Base-by-base conservation (phyloP, 2,113 vertebrate genomes). In the Mandrillus leucophaeus region DNA sequence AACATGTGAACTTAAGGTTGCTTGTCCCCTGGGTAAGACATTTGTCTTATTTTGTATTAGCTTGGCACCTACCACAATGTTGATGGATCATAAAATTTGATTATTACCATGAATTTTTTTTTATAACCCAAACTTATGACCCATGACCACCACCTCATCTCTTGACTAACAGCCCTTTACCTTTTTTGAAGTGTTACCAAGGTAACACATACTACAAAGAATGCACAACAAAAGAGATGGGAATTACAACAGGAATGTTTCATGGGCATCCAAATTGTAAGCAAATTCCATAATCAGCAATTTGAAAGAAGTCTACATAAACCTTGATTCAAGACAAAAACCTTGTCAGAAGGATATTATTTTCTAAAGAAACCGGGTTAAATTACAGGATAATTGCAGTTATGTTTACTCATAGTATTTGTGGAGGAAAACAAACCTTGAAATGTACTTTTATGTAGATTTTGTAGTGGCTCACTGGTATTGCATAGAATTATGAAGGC, bases 241-340 rank as follows among this genome's bases (percentile, higher is more conserved):
- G 38, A 93, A 48, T 43, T 45, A 6, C 22, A 43, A 23, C 23
- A 45, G 17, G 20, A 79, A 30, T 88, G 64, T 81, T 66, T 90
- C 70, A 43, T 32, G 27, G 25, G 64, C 23, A 73, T 73, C 38
- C 43, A 76, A 0, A 81, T 48, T 92, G 14, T 61, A 89, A 73
- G 20, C 32, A 55, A 52, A 81, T 78, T 93, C 25, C 13, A 78
- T 95, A 50, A 87, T 78, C 55, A 66, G 30, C 59, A 27, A 81
- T 93, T 93, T 95, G 55, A 91, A 97, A 78, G 70, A 85, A 86
- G 48, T 90, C 45, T 86, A n/a, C 23, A 90, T 87, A 78, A 96
- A 76, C 30, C 23, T 66, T 66, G 12, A 94, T 50, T 88, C 38
- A 70, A 78, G 35, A 78, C 32, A 83, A 91, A 93, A 96, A 38